Percentiles rank a stretch among this genome's conserved stretches.
Evolutionary conservation across 2,888 invertebrate genomes (phyloP).

Genomic region (Anoncus sp.): DNA sequence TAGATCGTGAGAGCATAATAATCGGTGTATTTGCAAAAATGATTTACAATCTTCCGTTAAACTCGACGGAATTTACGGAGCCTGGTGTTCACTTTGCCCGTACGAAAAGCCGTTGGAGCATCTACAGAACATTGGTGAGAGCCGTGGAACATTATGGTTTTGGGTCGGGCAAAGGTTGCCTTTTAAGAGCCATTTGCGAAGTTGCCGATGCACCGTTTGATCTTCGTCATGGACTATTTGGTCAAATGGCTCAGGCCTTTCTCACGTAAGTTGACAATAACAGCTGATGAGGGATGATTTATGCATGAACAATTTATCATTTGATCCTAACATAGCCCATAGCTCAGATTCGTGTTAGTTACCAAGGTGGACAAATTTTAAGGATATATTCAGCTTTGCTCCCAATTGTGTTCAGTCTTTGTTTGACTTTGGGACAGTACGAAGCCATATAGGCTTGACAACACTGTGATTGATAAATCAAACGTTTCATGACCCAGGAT

Average conservation of each 20-base stretch:
- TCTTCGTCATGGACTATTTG: conserved; percentile 89
- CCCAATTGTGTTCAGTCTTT: no score
- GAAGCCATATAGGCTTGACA: no score
- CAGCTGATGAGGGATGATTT: no score
- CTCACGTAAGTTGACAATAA: conserved; percentile 84
- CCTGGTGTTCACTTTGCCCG: conserved; percentile 76
- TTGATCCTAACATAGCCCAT: no score
- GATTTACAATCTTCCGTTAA: conserved; percentile 80
- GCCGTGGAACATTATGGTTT: conserved; percentile 83
- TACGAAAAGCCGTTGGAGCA: conserved; percentile 84
- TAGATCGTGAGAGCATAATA: conserved; percentile 81
- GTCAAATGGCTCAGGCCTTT: conserved; percentile 90
- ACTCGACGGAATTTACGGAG: conserved; percentile 80
- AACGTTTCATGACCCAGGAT: no score
- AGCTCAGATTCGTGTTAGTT: no score
- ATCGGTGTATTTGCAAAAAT: conserved; percentile 82
- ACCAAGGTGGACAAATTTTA: no score
- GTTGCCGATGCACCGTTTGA: conserved; percentile 88
- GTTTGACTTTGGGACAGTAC: no score
- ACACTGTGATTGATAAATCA: no score
- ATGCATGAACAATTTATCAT: no score
- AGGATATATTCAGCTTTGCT: no score
- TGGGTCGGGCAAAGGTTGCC: conserved; percentile 85
- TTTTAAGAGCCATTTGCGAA: conserved; percentile 91
- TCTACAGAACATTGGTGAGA: conserved; percentile 87